A percentile compares a stretch with the other conserved stretches of the same genome.
Conservation (phyloP, 1,140 invertebrate genomes). For the Hyles vespertilio region DNA sequence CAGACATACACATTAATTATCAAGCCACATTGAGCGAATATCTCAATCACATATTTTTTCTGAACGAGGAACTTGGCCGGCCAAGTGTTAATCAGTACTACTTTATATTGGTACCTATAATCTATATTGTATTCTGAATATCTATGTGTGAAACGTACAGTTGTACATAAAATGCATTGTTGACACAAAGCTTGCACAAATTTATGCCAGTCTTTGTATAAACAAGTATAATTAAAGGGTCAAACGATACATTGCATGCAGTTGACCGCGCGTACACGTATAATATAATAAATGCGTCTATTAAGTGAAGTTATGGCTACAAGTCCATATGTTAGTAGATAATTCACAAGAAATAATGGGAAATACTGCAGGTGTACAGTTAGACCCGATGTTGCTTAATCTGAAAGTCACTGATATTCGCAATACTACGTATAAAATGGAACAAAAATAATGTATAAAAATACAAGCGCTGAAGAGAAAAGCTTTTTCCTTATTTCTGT, state of each 20-base stretch:
- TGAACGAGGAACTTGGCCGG: too few species aligned
- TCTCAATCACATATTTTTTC: too few species aligned
- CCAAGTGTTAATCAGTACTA: not conserved
- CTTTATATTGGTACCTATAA: slow-evolving; percentile 21
- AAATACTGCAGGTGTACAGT: not conserved
- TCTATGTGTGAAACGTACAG: too few species aligned
- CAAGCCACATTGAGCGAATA: slow-evolving; percentile 9
- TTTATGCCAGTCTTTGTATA: too few species aligned
- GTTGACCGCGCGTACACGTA: too few species aligned
- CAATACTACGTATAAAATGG: too few species aligned
- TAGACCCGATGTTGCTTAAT: not conserved
- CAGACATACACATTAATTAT: slow-evolving; percentile 37
- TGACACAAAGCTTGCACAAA: too few species aligned
- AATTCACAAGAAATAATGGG: not conserved
- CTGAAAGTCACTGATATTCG: not conserved
- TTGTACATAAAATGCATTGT: too few species aligned
- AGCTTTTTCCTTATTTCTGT: slow-evolving; percentile 50
- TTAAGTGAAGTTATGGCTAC: too few species aligned
- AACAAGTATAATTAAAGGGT: too few species aligned
- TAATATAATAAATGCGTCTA: too few species aligned
- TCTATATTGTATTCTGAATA: slow-evolving; percentile 8
- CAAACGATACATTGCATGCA: not conserved
- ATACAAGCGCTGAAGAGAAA: slow-evolving; percentile 47
- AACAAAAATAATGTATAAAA: slow-evolving; percentile 47
- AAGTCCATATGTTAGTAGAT: not conserved